Percentiles rank a stretch among this genome's conserved stretches.
phyloP scores from a whole-genome alignment of 2,797 vertebrate genomes.

The Coranthus polyacanthus region DNA sequence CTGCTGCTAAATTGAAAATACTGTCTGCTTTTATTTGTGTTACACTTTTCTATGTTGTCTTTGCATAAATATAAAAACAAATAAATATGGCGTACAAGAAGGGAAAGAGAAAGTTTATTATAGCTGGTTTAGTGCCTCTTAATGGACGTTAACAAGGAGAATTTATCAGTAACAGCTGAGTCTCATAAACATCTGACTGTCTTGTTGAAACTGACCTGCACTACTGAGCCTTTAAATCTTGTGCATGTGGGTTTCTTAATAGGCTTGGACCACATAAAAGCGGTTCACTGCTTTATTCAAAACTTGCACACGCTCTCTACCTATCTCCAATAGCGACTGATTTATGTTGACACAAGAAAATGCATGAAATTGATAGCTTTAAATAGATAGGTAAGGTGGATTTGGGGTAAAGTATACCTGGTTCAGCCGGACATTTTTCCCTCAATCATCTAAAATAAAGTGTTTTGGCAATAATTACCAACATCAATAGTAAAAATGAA shows the following conservation, averaged over 20 bases:
- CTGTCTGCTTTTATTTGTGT: constrained; percentile 25
- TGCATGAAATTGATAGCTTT: constrained; percentile 3
- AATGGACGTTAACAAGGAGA: constrained; percentile 56
- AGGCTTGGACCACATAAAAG: constrained; percentile 37
- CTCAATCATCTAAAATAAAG: constrained; percentile 11
- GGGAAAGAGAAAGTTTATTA: constrained; percentile 43
- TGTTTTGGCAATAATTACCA: constrained; percentile 34
- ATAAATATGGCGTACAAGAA: not conserved
- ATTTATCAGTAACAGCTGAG: constrained; percentile 64
- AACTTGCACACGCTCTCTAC: constrained; percentile 23
- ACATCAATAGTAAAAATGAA: constrained; percentile 34
- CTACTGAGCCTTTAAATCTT: constrained; percentile 50
- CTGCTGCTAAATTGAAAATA: constrained; percentile 40
- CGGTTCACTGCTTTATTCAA: constrained; percentile 20
- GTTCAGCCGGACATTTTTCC: not conserved
- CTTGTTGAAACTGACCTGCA: constrained; percentile 40
- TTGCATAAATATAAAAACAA: constrained; percentile 6
- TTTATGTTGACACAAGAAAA: constrained; percentile 13
- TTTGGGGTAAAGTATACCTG: constrained; percentile 1
- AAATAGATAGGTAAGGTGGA: not conserved
- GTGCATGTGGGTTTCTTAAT: constrained; percentile 39
- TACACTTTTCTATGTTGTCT: too few species aligned
- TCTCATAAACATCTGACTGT: constrained; percentile 61
- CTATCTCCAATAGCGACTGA: constrained; percentile 22
- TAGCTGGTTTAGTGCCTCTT: constrained; percentile 45